phyloP scores from a whole-genome alignment of 2,888 invertebrate species.

The Allygus modestus region DNA sequence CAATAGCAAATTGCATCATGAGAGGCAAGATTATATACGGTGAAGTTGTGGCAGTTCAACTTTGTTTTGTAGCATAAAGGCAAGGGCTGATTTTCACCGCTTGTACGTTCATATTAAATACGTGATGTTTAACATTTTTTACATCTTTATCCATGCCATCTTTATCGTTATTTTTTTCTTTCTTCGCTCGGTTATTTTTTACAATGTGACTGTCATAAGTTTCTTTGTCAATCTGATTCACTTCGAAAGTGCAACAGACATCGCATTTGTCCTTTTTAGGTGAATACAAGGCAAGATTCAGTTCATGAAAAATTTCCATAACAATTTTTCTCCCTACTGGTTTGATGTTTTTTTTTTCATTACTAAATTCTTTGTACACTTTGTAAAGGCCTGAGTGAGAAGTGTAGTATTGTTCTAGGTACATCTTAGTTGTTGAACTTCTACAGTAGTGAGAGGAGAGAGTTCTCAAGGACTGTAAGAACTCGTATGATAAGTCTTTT shows the following conservation, averaged over 20 bases:
- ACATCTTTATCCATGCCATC: slow-evolving; percentile 15
- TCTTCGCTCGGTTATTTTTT: slow-evolving; percentile 29
- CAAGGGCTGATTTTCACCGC: neutral
- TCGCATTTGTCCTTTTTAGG: slow-evolving; percentile 64
- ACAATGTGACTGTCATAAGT: slow-evolving; percentile 29
- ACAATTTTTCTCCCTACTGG: slow-evolving; percentile 18
- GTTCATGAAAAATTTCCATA: neutral
- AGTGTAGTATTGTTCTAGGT: slow-evolving; percentile 35
- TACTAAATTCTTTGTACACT: slow-evolving; percentile 38
- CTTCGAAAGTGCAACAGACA: slow-evolving; percentile 48
- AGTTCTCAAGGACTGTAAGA: slow-evolving; percentile 3
- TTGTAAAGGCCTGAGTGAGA: slow-evolving; percentile 49
- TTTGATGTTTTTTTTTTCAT: slow-evolving; percentile 9
- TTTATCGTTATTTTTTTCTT: slow-evolving; percentile 61
- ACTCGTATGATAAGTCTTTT: neutral
- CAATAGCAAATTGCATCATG: slow-evolving; percentile 62
- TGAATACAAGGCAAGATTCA: slow-evolving; percentile 63
- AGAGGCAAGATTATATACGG: slow-evolving; percentile 59
- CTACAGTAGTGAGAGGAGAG: slow-evolving; percentile 56
- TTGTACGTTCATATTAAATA: too few species aligned
- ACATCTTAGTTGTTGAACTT: slow-evolving; percentile 8
- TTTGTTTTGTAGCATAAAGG: slow-evolving; percentile 50
- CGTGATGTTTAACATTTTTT: too few species aligned
- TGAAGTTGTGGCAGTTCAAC: slow-evolving; percentile 54
- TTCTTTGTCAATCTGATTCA: neutral